Evolutionary conservation across 2,888 invertebrate genomes (phyloP).

Genomic region (Antheraea assamensis): DNA sequence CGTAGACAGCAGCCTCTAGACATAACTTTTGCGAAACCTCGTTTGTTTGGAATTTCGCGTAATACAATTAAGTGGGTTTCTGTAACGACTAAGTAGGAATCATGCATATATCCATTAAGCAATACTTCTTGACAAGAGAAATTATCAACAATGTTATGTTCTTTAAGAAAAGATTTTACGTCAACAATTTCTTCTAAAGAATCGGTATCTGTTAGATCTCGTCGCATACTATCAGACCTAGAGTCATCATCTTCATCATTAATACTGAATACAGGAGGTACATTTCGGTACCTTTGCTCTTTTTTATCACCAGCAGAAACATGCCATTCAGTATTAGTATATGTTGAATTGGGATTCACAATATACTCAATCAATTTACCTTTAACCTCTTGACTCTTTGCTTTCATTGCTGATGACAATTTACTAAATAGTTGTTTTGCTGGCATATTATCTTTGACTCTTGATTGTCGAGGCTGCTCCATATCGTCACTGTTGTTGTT

Average conservation of each 20-base stretch:
- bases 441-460: conserved; percentile 63
- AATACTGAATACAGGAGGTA: conserved; percentile 96
- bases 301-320: conserved; percentile 92
- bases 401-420: conserved; percentile 93
- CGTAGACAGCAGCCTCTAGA: conserved; percentile 93
- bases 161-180: conserved; percentile 90
- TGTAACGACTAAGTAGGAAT: conserved; percentile 94
- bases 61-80: conserved; percentile 93
- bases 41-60: conserved; percentile 88
- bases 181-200: conserved; percentile 89
- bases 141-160: conserved; percentile 91
- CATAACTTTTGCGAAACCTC: conserved; percentile 92
- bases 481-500: conserved; percentile 65
- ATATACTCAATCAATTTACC: conserved; percentile 96
- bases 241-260: conserved; percentile 88
- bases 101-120: conserved; percentile 93
- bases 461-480: conserved; percentile 45
- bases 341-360: conserved; percentile 89
- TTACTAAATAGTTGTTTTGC: conserved; percentile 90
- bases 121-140: conserved; percentile 97
- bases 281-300: conserved; percentile 94
- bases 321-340: conserved; percentile 86
- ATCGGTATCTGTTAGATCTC: conserved; percentile 82
- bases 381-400: conserved; percentile 95
- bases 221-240: conserved; percentile 54